Percentiles rank a stretch among this genome's conserved stretches.
Evolutionary conservation across 2,113 vertebrate species (phyloP).

Genomic region (Irena cyanogastra): DNA sequence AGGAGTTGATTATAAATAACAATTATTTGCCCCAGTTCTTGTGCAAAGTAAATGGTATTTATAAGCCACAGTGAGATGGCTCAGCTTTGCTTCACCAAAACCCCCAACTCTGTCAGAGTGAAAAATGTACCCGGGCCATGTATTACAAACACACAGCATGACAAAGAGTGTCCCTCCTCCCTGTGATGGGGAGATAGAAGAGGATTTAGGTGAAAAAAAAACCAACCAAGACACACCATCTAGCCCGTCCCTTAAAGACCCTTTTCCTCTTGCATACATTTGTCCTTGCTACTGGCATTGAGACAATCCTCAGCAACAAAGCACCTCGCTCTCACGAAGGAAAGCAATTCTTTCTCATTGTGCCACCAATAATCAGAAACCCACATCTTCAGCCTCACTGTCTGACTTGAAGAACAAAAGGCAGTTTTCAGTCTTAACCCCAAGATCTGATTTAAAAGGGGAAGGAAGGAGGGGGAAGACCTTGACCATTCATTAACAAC

Average conservation of each 20-base stretch:
- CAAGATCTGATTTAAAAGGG: slow-evolving; percentile 63
- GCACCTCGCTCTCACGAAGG: slow-evolving; percentile 25
- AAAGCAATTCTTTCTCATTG: slow-evolving; percentile 54
- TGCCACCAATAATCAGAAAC: slow-evolving; percentile 62
- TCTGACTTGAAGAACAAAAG: slow-evolving; percentile 65
- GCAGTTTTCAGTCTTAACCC: slow-evolving; percentile 68
- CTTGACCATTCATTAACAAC: slow-evolving; percentile 65
- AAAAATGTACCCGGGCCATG: neutral
- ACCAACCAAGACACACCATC: neutral
- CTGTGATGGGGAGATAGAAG: neutral
- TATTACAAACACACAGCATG: neutral
- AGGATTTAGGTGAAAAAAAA: neutral
- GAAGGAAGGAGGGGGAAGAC: slow-evolving; percentile 1
- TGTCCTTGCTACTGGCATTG: slow-evolving; percentile 30
- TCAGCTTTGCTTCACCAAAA: neutral
- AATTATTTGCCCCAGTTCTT: neutral
- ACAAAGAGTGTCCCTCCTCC: neutral
- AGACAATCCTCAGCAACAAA: slow-evolving; percentile 41
- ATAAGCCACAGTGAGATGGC: neutral
- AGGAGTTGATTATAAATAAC: neutral
- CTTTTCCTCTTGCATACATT: slow-evolving; percentile 37
- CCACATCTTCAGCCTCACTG: slow-evolving; percentile 57
- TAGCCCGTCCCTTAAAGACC: slow-evolving; percentile 10
- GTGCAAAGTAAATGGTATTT: neutral
- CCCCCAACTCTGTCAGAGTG: neutral